Conservation (phyloP, 2,888 invertebrate species). For the Acanthacorydalis orientalis region DNA sequence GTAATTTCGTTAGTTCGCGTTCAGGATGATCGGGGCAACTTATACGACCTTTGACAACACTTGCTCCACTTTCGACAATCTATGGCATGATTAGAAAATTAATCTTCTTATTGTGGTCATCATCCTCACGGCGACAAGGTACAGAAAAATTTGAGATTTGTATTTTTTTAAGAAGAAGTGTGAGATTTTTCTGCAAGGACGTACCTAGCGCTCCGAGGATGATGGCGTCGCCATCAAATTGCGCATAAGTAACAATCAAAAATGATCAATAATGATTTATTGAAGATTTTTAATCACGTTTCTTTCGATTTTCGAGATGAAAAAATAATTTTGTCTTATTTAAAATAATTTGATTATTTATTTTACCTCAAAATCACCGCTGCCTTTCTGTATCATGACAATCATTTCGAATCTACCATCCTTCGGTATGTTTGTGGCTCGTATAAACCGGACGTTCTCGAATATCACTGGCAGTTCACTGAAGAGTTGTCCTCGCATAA, state of each 20-base stretch:
- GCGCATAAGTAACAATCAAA: too few species aligned
- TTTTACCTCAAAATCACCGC: slow-evolving; percentile 24
- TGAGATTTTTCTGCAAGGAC: too few species aligned
- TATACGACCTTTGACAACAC: slow-evolving; percentile 54
- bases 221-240: too few species aligned
- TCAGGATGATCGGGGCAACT: slow-evolving; percentile 38
- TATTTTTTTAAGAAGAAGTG: too few species aligned
- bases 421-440: slow-evolving; percentile 35
- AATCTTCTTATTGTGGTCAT: background rate
- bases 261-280: too few species aligned
- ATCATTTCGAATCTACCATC: slow-evolving; percentile 19
- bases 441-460: slow-evolving; percentile 38
- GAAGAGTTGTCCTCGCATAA: slow-evolving; percentile 22
- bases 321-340: too few species aligned
- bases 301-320: too few species aligned
- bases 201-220: too few species aligned
- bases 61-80: slow-evolving; percentile 49
- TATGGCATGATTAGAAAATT: slow-evolving; percentile 17
- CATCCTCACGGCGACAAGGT: too few species aligned
- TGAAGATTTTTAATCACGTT: too few species aligned
- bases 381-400: slow-evolving; percentile 24
- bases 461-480: slow-evolving; percentile 34
- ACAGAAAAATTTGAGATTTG: too few species aligned
- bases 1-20: slow-evolving; percentile 32
- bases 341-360: slow-evolving; percentile 14